Conservation (phyloP, 2,888 invertebrate species). For the Malthinus seriepunctatus region DNA sequence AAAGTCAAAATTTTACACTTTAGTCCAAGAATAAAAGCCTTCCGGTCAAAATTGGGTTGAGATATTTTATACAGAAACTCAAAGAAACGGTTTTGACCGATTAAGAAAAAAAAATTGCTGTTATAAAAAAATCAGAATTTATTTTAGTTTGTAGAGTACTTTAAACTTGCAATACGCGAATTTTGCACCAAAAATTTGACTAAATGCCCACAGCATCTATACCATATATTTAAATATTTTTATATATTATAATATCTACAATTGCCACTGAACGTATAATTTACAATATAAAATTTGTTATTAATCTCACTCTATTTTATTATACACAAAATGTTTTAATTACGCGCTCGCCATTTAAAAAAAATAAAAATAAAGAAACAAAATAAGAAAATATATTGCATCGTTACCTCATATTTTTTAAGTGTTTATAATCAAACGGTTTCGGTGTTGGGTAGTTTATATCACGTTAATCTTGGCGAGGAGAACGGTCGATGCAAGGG, state of each 20-base stretch:
- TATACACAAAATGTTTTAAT: slow-evolving; percentile 25
- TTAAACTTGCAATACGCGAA: slow-evolving; percentile 6
- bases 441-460: slow-evolving; percentile 35
- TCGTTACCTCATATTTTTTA: slow-evolving; percentile 24
- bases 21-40: too few species aligned
- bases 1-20: too few species aligned
- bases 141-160: too few species aligned
- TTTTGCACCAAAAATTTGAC: slow-evolving; percentile 27
- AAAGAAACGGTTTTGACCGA: too few species aligned
- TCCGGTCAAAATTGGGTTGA: too few species aligned
- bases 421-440: slow-evolving; percentile 19
- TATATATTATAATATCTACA: slow-evolving; percentile 34
- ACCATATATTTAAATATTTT: slow-evolving; percentile 27
- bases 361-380: slow-evolving; percentile 7
- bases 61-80: too few species aligned
- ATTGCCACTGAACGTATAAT: slow-evolving; percentile 32
- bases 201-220: slow-evolving; percentile 28
- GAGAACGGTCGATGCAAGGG: slow-evolving; percentile 55
- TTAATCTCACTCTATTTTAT: slow-evolving; percentile 19
- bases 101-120: too few species aligned
- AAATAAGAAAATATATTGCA: slow-evolving; percentile 22
- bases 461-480: slow-evolving; percentile 55
- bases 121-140: too few species aligned
- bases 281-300: slow-evolving; percentile 23
- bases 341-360: slow-evolving; percentile 13